phyloP scores from a whole-genome alignment of 2,113 vertebrate genomes.

The Panthera uncia region DNA sequence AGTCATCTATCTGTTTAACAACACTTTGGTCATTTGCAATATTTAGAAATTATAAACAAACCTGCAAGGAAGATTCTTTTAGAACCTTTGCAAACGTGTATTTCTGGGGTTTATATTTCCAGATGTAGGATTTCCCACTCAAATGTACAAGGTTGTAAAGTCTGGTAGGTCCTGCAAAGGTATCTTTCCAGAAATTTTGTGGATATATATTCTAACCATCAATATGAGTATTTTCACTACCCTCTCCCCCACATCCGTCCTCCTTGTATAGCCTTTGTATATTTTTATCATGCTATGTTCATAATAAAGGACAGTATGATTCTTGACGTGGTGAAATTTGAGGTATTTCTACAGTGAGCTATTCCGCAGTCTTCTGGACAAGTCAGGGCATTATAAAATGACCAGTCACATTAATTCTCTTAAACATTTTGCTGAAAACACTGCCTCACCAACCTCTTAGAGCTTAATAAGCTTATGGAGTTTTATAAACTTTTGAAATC shows the following conservation, averaged over 20 bases:
- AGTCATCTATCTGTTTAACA: background rate
- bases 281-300: background rate
- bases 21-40: background rate
- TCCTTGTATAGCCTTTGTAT: background rate
- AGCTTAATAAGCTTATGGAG: background rate
- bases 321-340: conserved; percentile 4
- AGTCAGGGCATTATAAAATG: background rate
- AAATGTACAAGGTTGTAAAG: background rate
- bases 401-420: background rate
- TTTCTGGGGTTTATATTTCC: background rate
- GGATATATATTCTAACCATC: background rate
- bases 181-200: background rate
- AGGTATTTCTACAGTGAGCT: background rate
- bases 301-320: background rate
- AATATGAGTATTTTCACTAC: background rate
- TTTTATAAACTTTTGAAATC: conserved; percentile 30
- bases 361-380: background rate
- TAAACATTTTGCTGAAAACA: conserved; percentile 10
- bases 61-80: background rate
- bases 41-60: background rate
- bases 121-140: background rate
- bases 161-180: background rate
- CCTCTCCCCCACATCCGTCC: background rate
- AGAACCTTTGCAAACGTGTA: background rate
- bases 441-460: background rate